These are phyloP conservation scores for Tetramorium simillimum DNA, from an alignment of 1,140 invertebrate species.

Conservation along the genomic window DNA sequence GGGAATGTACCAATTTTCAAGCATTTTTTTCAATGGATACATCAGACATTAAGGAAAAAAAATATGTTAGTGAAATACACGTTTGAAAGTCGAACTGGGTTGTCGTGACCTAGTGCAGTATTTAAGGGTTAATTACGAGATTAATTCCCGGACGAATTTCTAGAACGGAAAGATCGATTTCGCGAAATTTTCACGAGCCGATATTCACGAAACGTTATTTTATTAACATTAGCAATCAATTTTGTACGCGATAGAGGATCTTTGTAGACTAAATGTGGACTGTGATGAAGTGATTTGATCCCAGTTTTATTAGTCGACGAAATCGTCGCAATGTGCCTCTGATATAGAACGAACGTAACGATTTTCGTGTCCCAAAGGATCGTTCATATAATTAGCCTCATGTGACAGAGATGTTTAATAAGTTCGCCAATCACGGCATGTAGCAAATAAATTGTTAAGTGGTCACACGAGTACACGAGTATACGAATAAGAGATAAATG, in stretches of 20 bases:
- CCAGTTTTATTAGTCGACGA: background rate
- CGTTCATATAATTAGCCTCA: constrained; percentile 16
- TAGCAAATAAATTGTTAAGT: background rate
- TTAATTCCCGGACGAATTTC: background rate
- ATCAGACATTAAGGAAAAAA: too few species aligned
- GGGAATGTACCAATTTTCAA: too few species aligned
- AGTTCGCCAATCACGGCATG: background rate
- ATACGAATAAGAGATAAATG: constrained; percentile 15
- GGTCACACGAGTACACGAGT: background rate
- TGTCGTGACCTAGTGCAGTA: too few species aligned
- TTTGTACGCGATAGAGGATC: background rate
- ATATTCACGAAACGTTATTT: background rate
- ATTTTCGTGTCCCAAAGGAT: background rate
- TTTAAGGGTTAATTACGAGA: background rate
- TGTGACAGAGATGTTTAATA: background rate
- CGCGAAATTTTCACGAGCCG: background rate
- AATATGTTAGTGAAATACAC: too few species aligned
- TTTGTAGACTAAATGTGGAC: background rate
- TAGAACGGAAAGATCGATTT: background rate
- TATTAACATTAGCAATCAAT: background rate
- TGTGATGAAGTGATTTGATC: background rate
- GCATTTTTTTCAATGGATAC: too few species aligned
- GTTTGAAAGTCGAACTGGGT: too few species aligned
- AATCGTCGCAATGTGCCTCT: background rate
- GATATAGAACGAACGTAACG: background rate